Evolutionary conservation across 1,140 invertebrate species (phyloP).

Genomic region (Brachionus plicatilis): DNA sequence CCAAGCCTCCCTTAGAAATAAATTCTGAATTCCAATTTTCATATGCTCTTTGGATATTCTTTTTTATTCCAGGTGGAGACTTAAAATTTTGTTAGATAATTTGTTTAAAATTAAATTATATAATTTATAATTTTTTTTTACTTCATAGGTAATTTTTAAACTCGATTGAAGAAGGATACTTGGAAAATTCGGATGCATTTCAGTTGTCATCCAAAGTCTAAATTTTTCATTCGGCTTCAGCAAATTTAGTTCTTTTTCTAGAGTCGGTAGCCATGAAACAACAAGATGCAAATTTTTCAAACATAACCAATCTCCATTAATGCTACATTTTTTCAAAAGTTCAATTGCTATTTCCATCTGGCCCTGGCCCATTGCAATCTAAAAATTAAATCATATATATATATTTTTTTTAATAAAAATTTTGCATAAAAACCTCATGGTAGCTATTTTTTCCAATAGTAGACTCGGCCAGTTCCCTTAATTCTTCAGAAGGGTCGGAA

Average conservation of each 20-base stretch:
- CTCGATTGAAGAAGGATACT: slow-evolving; percentile 63
- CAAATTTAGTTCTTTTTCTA: slow-evolving; percentile 68
- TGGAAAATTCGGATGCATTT: slow-evolving; percentile 65
- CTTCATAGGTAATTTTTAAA: slow-evolving; percentile 79
- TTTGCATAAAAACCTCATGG: slow-evolving; percentile 57
- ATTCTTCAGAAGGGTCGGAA: slow-evolving; percentile 74
- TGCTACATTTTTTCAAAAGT: slow-evolving; percentile 58
- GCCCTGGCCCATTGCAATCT: slow-evolving; percentile 71
- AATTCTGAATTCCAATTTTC: slow-evolving; percentile 60
- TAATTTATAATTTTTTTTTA: slow-evolving; percentile 47
- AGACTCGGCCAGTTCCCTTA: slow-evolving; percentile 63
- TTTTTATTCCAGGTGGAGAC: slow-evolving; percentile 66
- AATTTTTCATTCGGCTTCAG: slow-evolving; percentile 63
- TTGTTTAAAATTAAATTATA: background rate
- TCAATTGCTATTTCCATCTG: slow-evolving; percentile 63
- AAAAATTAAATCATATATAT: slow-evolving; percentile 27
- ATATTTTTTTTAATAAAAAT: background rate
- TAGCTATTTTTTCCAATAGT: slow-evolving; percentile 60
- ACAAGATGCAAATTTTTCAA: slow-evolving; percentile 84
- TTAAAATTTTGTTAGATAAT: slow-evolving; percentile 43
- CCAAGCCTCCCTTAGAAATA: slow-evolving; percentile 54
- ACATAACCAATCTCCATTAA: slow-evolving; percentile 68
- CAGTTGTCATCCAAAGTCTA: slow-evolving; percentile 72
- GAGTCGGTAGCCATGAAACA: slow-evolving; percentile 66
- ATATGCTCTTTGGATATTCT: slow-evolving; percentile 62